phyloP scores from a whole-genome alignment of 2,888 invertebrate genomes.

The Lampropteryx suffumata region DNA sequence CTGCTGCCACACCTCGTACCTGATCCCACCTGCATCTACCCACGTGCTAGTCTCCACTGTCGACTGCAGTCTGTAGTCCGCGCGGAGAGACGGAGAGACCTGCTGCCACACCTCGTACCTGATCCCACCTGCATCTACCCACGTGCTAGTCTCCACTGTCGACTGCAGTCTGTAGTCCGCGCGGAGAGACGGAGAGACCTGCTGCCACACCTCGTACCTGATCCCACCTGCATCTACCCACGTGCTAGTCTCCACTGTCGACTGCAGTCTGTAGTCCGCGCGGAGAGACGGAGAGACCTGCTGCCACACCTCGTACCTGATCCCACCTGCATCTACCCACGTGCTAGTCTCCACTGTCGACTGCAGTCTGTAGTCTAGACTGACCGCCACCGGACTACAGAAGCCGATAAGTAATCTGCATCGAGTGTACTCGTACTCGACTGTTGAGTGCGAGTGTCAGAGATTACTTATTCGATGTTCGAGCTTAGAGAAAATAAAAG shows the following conservation, averaged over 20 bases:
- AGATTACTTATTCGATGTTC: conserved; percentile 28
- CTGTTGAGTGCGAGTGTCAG: conserved; percentile 5
- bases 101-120: conserved; percentile 10
- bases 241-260: no score
- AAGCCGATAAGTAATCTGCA: conserved; percentile 12
- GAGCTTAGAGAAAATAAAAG: conserved; percentile 24
- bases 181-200: no score
- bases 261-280: no score
- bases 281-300: no score
- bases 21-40: conserved; percentile 17
- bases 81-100: no score
- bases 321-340: conserved; percentile 16
- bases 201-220: conserved; percentile 10
- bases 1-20: conserved; percentile 1
- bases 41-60: no score
- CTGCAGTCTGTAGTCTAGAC: no score
- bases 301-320: conserved; percentile 12
- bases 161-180: no score
- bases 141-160: no score
- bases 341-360: no score
- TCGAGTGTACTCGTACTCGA: conserved; percentile 13
- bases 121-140: conserved; percentile 16
- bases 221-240: conserved; percentile 16
- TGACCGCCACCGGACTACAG: conserved; percentile 8
- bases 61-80: no score